phyloP scores from a whole-genome alignment of 2,113 vertebrate species.

The Fulica atra region DNA sequence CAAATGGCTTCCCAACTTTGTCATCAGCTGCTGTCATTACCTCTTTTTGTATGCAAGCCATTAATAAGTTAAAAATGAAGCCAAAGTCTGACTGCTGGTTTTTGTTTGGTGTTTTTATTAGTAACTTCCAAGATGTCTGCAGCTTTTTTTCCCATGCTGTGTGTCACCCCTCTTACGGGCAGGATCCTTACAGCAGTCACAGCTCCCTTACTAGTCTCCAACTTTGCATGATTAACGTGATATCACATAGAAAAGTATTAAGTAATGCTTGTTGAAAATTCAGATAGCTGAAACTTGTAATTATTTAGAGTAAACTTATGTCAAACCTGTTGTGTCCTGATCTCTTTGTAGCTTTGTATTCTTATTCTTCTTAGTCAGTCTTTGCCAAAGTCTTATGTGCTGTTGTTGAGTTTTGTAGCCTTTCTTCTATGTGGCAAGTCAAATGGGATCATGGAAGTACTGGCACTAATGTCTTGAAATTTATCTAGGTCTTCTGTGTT shows the following conservation, averaged over 20 bases:
- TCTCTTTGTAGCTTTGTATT: background rate
- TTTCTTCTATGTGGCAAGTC: background rate
- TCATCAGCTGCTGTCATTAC: background rate
- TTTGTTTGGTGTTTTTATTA: background rate
- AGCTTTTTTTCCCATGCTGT: background rate
- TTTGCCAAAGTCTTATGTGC: background rate
- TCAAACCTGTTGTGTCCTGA: background rate
- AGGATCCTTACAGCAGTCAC: background rate
- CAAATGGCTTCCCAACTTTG: background rate
- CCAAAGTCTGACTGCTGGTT: background rate
- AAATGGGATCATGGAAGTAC: background rate
- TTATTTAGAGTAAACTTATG: background rate
- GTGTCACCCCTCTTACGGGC: background rate
- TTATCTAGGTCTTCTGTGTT: background rate
- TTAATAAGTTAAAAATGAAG: background rate
- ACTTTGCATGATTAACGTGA: background rate
- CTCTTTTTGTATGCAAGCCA: background rate
- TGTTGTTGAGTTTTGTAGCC: background rate
- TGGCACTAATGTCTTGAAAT: background rate
- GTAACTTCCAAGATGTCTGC: background rate
- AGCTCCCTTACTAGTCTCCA: background rate
- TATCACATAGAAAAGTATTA: background rate
- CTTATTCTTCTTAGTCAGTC: background rate
- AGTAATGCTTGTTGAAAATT: background rate
- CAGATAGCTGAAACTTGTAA: background rate